Evolutionary conservation across 2,797 vertebrate genomes (phyloP), one percentile per base, ranked within the genome.

Genomic region (Jordanella pulchra): DNA sequence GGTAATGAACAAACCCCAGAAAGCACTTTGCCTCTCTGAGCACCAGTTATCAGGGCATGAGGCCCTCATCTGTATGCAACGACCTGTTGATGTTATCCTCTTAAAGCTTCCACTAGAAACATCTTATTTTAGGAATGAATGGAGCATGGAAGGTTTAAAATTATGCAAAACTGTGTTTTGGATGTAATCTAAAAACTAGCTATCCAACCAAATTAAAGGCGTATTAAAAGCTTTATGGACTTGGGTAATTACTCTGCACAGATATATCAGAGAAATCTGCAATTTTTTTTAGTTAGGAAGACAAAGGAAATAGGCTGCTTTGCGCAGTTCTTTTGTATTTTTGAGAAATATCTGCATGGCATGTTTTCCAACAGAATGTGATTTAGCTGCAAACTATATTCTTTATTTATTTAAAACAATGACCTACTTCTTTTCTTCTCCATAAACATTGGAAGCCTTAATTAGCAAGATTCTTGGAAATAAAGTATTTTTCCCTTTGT

Each of bases 1-100:
- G 77, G 78, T 86, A 84, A 89, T 83, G 75, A 86, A 76, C 61
- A 71, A 78, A 76, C 61, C 58, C 77, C 61, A 79, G 54, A 72
- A 70, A 80, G 76, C 72, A 60, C 67, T 86, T 83, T 69, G 55
- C 65, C 75, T 78, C 83, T 80, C 84, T 65, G 71, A 75, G 72
- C 25, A 3, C 44, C 60, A 30, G 69, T 86, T 84, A 79, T 80
- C 73, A 55, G 65, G 67, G 76, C 73, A 72, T 3, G 35, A 78
- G 64, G 28, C 69, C 67, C 55, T 50, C 42, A 80, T 83, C 71
- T 78, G 35, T 27, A 35, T 21, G 60, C 60, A 67, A 78, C 67
- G 75, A 84, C 81, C 54, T 80, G 83, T 86, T 78, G 75, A 80
- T 74, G 47, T 42, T 73, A 45, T 69, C 66, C 55, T 72, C 50